Conservation (phyloP, 2,888 invertebrate species). For the Macrostomum cliftonense region DNA sequence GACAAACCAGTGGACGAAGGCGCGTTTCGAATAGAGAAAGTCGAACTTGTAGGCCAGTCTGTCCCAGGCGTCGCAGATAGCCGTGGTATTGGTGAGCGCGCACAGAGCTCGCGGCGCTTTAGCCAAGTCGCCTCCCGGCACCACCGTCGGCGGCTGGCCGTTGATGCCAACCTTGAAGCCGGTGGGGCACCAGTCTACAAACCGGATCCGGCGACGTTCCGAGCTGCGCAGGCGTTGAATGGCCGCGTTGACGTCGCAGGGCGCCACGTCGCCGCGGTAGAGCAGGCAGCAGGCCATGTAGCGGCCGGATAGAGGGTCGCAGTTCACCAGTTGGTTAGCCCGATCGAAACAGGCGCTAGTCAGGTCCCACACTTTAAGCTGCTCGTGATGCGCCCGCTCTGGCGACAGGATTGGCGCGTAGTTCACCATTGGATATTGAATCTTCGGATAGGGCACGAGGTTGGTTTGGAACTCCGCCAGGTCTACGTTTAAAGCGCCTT, state of each 20-base stretch:
- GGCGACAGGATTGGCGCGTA: conserved; percentile 8
- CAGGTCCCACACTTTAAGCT: conserved; percentile 1
- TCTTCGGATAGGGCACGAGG: conserved; percentile 8
- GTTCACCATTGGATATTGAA: conserved; percentile 7
- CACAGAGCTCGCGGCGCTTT: conserved; percentile 36
- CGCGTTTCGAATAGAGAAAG: conserved; percentile 14
- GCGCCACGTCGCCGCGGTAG: conserved; percentile 15
- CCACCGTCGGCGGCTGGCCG: conserved; percentile 51
- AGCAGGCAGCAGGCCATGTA: conserved; percentile 10
- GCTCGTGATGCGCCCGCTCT: background rate
- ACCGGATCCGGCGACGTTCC: conserved; percentile 17
- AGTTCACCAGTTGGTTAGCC: conserved; percentile 4
- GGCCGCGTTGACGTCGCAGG: conserved; percentile 29
- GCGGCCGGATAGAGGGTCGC: conserved; percentile 1
- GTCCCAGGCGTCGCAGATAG: conserved; percentile 36
- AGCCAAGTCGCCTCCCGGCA: conserved; percentile 67
- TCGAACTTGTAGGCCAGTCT: conserved; percentile 19
- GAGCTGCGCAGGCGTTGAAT: conserved; percentile 13
- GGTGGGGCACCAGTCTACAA: conserved; percentile 45
- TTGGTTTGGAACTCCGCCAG: conserved; percentile 5
- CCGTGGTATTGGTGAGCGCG: conserved; percentile 34
- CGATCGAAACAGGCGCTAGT: conserved; percentile 4
- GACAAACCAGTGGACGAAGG: conserved; percentile 23
- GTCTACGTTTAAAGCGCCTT: conserved; percentile 1
- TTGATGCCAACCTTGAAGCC: conserved; percentile 49